Evolutionary conservation across 2,113 vertebrate genomes (phyloP).

Genomic region (Scytalopus superciliaris): DNA sequence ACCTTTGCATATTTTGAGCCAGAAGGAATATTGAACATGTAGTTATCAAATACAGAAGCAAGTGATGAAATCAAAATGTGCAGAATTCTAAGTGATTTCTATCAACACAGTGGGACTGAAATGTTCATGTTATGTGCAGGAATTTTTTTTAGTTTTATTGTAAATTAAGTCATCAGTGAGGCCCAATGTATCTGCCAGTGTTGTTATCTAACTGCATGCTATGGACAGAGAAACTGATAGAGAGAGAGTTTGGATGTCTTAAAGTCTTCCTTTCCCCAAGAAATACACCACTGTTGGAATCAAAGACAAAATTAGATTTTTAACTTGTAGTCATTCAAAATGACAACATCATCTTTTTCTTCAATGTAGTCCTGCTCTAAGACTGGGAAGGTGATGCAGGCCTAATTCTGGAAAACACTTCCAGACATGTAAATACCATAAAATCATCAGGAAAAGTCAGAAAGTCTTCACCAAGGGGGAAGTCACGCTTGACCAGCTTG

Average conservation of each 20-base stretch:
- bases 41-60: neutral
- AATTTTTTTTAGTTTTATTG: neutral
- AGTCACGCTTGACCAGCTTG: neutral
- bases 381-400: neutral
- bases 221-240: neutral
- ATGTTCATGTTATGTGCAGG: fast-evolving
- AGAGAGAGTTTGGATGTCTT: neutral
- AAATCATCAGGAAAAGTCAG: neutral
- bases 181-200: neutral
- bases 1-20: neutral
- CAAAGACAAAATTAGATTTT: neutral
- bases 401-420: neutral
- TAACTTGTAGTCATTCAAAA: neutral
- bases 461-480: neutral
- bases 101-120: neutral
- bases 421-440: neutral
- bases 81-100: neutral
- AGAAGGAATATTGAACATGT: neutral
- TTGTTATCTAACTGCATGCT: neutral
- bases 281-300: neutral
- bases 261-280: neutral
- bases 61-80: neutral
- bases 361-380: neutral
- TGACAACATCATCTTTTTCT: neutral
- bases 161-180: neutral